Evolutionary conservation across 2,113 vertebrate species (phyloP).

Genomic region (Brienomyrus longianalis): DNA sequence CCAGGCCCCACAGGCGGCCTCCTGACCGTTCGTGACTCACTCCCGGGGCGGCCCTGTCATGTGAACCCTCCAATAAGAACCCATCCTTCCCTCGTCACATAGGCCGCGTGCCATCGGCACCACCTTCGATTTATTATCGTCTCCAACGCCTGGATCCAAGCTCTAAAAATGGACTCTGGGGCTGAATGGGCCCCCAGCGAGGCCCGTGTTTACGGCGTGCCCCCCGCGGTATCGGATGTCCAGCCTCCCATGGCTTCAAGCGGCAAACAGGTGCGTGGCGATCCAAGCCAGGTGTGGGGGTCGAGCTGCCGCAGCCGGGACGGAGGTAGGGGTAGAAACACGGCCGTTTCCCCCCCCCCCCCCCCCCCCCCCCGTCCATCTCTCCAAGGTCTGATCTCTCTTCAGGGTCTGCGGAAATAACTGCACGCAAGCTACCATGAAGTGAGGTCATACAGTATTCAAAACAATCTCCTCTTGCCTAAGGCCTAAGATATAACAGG

Average conservation of each 20-base stretch:
- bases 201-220: neutral
- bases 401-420: too few relatives aligned
- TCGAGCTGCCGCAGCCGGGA: neutral
- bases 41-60: neutral
- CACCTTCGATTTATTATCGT: neutral
- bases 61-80: neutral
- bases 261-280: neutral
- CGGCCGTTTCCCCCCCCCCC: neutral
- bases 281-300: constrained; percentile 7
- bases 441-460: too few relatives aligned
- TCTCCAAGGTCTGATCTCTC: too few relatives aligned
- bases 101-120: neutral
- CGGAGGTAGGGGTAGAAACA: neutral
- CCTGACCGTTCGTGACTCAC: constrained; percentile 20
- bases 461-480: too few relatives aligned
- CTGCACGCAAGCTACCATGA: too few relatives aligned
- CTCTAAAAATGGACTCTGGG: neutral
- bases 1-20: constrained; percentile 40
- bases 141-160: neutral
- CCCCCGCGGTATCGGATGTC: neutral
- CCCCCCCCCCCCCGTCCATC: too few relatives aligned
- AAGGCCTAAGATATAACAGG: too few relatives aligned
- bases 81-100: neutral
- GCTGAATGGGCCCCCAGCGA: neutral
- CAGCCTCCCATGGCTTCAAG: neutral